phyloP scores from a whole-genome alignment of 1,140 invertebrate genomes.

The Adoxophyes honmai region DNA sequence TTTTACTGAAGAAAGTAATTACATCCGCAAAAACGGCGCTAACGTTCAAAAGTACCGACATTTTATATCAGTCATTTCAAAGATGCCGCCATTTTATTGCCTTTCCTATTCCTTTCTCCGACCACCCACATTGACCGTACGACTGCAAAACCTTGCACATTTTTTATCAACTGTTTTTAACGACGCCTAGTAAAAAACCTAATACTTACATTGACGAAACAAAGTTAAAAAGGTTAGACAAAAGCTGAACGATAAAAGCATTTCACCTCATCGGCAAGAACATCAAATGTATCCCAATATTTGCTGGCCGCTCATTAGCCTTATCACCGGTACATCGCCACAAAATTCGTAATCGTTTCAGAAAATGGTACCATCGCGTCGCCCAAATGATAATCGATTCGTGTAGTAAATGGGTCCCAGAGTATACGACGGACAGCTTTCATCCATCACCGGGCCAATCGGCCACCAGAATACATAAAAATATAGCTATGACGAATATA shows the following conservation, averaged over 20 bases:
- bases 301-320: slow-evolving; percentile 18
- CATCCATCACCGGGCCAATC: slow-evolving; percentile 67
- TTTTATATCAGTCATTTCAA: slow-evolving; percentile 58
- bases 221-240: slow-evolving; percentile 3
- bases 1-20: slow-evolving; percentile 32
- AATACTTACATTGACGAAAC: background rate
- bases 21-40: slow-evolving; percentile 35
- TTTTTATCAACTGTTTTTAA: slow-evolving; percentile 46
- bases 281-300: slow-evolving; percentile 9
- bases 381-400: slow-evolving; percentile 37
- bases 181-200: slow-evolving; percentile 23
- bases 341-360: slow-evolving; percentile 27
- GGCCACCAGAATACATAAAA: slow-evolving; percentile 43
- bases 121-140: slow-evolving; percentile 39
- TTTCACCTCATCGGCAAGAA: background rate
- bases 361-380: slow-evolving; percentile 24
- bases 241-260: background rate
- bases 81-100: slow-evolving; percentile 47
- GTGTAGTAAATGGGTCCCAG: slow-evolving; percentile 40
- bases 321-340: slow-evolving; percentile 25
- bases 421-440: slow-evolving; percentile 50
- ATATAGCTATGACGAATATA: slow-evolving; percentile 44
- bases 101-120: slow-evolving; percentile 41
- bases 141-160: slow-evolving; percentile 47
- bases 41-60: slow-evolving; percentile 48